phyloP scores from a whole-genome alignment of 2,888 invertebrate genomes.

The Epinotia ramella region DNA sequence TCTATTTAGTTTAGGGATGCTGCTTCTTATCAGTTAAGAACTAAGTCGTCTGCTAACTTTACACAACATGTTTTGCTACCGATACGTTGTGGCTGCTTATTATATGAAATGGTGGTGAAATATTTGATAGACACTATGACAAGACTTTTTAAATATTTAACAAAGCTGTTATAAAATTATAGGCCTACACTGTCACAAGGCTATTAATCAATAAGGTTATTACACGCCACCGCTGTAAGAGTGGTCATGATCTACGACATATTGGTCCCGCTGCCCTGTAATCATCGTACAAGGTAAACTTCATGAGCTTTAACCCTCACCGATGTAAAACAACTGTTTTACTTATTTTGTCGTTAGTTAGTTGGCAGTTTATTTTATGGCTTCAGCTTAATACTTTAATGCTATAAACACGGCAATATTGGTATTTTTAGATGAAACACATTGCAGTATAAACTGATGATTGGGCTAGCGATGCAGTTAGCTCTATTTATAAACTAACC shows the following conservation, averaged over 20 bases:
- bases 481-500: conserved; percentile 48
- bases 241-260: conserved; percentile 27
- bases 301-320: conserved; percentile 13
- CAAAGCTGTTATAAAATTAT: conserved; percentile 22
- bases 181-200: conserved; percentile 18
- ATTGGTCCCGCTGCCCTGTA: conserved; percentile 15
- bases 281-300: conserved; percentile 35
- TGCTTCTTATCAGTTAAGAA: conserved; percentile 5
- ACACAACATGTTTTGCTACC: not conserved
- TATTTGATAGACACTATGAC: conserved; percentile 8
- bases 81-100: not conserved
- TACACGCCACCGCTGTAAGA: conserved; percentile 22
- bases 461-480: conserved; percentile 41
- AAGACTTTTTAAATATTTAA: conserved; percentile 18
- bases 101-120: not conserved
- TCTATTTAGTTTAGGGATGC: conserved; percentile 31
- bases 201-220: conserved; percentile 29
- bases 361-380: conserved; percentile 25
- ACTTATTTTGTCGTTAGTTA: conserved; percentile 16
- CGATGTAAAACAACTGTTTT: not conserved
- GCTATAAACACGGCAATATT: conserved; percentile 10
- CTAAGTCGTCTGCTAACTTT: conserved; percentile 7
- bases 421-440: conserved; percentile 37
- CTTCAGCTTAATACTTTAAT: conserved; percentile 18
- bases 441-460: conserved; percentile 22